These are phyloP conservation scores for Hypothenemus hampei DNA, from an alignment of 1,140 invertebrate genomes.

Conservation along the genomic window DNA sequence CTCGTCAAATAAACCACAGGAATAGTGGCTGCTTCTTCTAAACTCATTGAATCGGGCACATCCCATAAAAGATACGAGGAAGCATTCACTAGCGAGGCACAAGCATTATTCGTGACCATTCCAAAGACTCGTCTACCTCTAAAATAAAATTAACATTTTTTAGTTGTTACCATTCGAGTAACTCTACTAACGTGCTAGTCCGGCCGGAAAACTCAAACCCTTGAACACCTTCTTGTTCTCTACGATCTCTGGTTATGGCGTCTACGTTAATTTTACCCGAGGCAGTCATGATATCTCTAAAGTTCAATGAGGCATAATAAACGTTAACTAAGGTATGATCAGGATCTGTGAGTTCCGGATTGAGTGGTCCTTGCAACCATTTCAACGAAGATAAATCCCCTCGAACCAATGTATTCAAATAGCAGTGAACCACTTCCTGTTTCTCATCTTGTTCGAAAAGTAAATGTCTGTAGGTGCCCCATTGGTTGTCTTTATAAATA, in stretches of 20 bases:
- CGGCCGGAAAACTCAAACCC: slow-evolving; percentile 72
- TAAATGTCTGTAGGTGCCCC: slow-evolving; percentile 56
- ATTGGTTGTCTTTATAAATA: slow-evolving; percentile 56
- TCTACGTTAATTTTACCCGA: slow-evolving; percentile 66
- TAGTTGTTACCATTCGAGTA: neutral
- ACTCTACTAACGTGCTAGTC: slow-evolving; percentile 12
- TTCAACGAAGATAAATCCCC: slow-evolving; percentile 82
- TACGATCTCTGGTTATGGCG: slow-evolving; percentile 50
- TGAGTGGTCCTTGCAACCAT: slow-evolving; percentile 55
- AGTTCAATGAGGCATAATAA: slow-evolving; percentile 66
- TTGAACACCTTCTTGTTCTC: slow-evolving; percentile 59
- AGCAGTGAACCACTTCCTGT: slow-evolving; percentile 59
- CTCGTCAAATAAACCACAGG: slow-evolving; percentile 82
- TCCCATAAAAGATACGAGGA: slow-evolving; percentile 65
- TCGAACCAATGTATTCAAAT: slow-evolving; percentile 68
- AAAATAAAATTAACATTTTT: neutral
- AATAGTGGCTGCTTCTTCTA: slow-evolving; percentile 84
- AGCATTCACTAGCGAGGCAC: slow-evolving; percentile 56
- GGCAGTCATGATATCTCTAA: slow-evolving; percentile 73
- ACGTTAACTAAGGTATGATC: slow-evolving; percentile 35
- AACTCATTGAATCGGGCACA: slow-evolving; percentile 74
- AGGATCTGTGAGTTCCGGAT: neutral
- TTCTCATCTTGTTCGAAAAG: slow-evolving; percentile 35
- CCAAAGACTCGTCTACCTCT: slow-evolving; percentile 64
- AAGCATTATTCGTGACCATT: slow-evolving; percentile 52